Evolutionary conservation across 2,888 invertebrate species (phyloP).

Genomic region (Plebejus anna): DNA sequence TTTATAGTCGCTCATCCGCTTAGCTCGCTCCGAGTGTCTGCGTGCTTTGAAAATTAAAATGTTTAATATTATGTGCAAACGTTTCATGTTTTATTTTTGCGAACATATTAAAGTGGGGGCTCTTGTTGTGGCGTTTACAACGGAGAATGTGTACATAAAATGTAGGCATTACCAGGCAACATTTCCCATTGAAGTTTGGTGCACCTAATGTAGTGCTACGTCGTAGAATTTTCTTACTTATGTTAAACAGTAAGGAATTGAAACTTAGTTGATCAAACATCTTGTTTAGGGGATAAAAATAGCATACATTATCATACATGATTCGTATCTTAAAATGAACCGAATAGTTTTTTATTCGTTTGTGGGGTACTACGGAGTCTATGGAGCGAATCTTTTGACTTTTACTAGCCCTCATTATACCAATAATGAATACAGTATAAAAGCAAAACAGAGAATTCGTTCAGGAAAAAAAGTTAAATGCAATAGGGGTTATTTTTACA

Average conservation of each 20-base stretch:
- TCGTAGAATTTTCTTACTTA: neutral
- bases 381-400: constrained; percentile 10
- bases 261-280: neutral
- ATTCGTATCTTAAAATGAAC: neutral
- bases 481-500: constrained; percentile 29
- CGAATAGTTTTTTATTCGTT: constrained; percentile 15
- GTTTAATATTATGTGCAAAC: neutral
- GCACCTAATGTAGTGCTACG: neutral
- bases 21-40: constrained; percentile 28
- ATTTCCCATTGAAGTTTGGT: neutral
- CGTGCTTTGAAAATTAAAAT: constrained; percentile 28
- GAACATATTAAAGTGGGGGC: constrained; percentile 15
- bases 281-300: neutral
- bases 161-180: neutral
- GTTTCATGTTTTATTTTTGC: constrained; percentile 6
- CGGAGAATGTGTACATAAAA: neutral
- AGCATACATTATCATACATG: neutral
- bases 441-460: constrained; percentile 13
- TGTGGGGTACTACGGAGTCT: neutral
- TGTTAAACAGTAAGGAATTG: neutral
- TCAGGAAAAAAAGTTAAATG: constrained; percentile 23
- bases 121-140: constrained; percentile 24
- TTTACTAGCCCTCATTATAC: constrained; percentile 13
- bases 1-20: constrained; percentile 37
- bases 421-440: constrained; percentile 22